Conservation (phyloP, 2,113 vertebrate genomes). For the Passer montanus region DNA sequence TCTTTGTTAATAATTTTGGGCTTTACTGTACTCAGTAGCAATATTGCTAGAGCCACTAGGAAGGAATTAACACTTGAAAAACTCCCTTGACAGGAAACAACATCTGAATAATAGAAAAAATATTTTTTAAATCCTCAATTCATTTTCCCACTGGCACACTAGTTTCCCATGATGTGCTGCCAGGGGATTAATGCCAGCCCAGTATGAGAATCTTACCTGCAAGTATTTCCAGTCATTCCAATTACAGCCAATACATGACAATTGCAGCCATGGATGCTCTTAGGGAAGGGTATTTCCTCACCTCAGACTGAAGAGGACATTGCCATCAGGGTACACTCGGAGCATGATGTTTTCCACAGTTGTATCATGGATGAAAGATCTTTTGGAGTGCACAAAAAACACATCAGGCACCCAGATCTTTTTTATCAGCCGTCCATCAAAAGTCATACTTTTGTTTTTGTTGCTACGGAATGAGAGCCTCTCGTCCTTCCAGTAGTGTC, state of each 20-base stretch:
- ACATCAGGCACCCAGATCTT: slow-evolving; percentile 95
- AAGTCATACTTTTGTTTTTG: slow-evolving; percentile 90
- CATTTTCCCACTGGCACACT: background rate
- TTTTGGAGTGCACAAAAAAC: slow-evolving; percentile 93
- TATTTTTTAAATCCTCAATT: background rate
- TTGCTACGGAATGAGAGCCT: slow-evolving; percentile 87
- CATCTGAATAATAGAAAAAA: background rate
- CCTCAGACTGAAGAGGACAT: slow-evolving; percentile 91
- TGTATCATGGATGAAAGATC: slow-evolving; percentile 92
- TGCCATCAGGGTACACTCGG: slow-evolving; percentile 85
- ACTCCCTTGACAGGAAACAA: background rate
- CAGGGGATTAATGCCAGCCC: background rate
- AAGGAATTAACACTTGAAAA: background rate
- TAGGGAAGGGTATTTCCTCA: slow-evolving; percentile 7
- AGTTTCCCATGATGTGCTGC: background rate
- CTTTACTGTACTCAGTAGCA: background rate
- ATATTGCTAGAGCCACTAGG: background rate
- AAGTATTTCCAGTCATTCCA: background rate
- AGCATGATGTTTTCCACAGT: slow-evolving; percentile 93
- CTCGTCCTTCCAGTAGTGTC: slow-evolving; percentile 96
- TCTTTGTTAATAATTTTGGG: background rate
- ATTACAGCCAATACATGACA: background rate
- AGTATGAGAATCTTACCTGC: background rate
- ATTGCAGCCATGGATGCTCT: background rate
- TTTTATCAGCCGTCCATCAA: slow-evolving; percentile 87